Evolutionary conservation across 2,113 vertebrate species (phyloP), one percentile per base, ranked within the genome.

Genomic region (Ammodytes marinus): DNA sequence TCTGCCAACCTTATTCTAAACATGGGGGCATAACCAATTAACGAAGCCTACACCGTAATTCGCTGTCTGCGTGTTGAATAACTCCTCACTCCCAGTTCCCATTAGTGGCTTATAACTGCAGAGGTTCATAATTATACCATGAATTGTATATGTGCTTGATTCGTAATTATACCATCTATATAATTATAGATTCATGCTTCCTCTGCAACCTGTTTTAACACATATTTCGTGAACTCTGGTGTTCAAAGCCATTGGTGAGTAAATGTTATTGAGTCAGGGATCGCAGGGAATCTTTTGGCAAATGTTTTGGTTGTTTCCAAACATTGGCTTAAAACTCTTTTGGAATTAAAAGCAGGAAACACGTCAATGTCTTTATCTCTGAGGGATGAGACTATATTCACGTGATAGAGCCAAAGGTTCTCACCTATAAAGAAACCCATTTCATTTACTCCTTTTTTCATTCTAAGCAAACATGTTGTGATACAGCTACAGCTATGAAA

Each of bases 111-210:
- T 90, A 90, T 86, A 66, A 83, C 70, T 86, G 88, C 83, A 92
- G 83, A 90, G 86, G 84, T 91, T 92, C 91, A 90, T 93, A 93
- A 94, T 94, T 93, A 94, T 90, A 90, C 84, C 88, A 84, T 82
- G 89, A 92, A 91, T 88, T 91, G 89, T 91, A 91, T 91, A 91
- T 27, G 86, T 72, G 90, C 90, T 85, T 93, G 89, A 92, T 94
- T 93, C 77, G 54, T 89, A 91, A 93, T 92, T 91, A 91, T 90
- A 91, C 90, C 85, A 87, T 92, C 80, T 80, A 74, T 88, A 69
- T 93, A 94, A 94, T 94, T 93, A 92, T 85, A 92, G 90, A 92
- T 91, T 60, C 77, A 78, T 68, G 86, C 84, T 89, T 89, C 88
- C 85, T 87, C 77, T 88, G 77, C 59, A 69, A 79, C 88, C 88